phyloP scores from a whole-genome alignment of 2,888 invertebrate genomes.

The Dione juno region DNA sequence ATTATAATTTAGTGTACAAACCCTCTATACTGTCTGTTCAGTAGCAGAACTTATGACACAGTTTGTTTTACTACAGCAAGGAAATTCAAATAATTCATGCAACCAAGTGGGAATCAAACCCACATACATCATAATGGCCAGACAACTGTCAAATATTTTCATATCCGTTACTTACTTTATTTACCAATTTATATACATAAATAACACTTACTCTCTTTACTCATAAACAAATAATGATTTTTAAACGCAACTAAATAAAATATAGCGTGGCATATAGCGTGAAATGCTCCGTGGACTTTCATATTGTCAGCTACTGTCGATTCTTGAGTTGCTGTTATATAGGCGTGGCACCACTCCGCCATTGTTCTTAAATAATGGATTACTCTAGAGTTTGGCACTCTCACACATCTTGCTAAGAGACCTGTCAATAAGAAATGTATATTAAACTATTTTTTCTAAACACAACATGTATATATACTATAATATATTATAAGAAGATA shows the following conservation, averaged over 20 bases:
- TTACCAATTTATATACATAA: too few species aligned
- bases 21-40: too few species aligned
- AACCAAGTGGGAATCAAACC: too few species aligned
- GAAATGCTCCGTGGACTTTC: constrained; percentile 93
- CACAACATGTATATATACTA: too few species aligned
- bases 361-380: constrained; percentile 82
- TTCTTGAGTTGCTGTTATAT: constrained; percentile 88
- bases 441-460: background rate
- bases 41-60: too few species aligned
- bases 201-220: constrained; percentile 89
- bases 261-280: constrained; percentile 94
- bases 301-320: constrained; percentile 62
- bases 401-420: constrained; percentile 70
- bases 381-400: constrained; percentile 70
- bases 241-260: constrained; percentile 97
- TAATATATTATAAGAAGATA: too few species aligned
- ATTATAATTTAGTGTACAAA: too few species aligned
- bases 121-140: too few species aligned
- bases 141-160: too few species aligned
- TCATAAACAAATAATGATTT: constrained; percentile 90
- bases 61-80: too few species aligned
- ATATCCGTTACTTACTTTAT: too few species aligned
- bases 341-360: constrained; percentile 92
- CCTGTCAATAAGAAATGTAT: constrained; percentile 60
- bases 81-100: too few species aligned